Evolutionary conservation across 2,888 invertebrate genomes (phyloP), one percentile per base, ranked within the genome.

Genomic region (Pimpla rufipes): DNA sequence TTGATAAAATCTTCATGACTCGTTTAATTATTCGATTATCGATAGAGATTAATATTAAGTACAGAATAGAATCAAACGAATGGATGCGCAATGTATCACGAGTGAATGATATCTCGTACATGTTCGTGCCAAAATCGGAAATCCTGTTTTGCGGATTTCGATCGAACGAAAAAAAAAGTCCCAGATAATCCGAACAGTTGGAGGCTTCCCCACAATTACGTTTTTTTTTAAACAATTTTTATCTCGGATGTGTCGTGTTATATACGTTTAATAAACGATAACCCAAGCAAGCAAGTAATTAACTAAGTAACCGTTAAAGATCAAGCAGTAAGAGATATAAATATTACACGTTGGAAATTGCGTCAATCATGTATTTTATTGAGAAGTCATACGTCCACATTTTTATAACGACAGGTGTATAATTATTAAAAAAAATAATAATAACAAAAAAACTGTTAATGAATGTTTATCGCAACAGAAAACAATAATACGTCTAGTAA

Each of bases 181-280:
- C 16, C 35, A n/a, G 37, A 8, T 8, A 37, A 8, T 10, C 16
- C 37, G 59, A 18, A n/a, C 7, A 16, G 18, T 18, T 8, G 4
- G 37, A 40, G 5, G n/a, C 4, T 62, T 18, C n/a, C 6, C 59
- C 52, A 21, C 4, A 55, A 55, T 23, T 23, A 0, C 0, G 2
- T 23, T 55, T 62, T 35, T 40, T 62, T 62, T 37, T 16, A n/a
- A n/a, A 16, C 6, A 85, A 87, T 87, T 89, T 90, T 89, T 90
- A 88, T 86, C 84, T 87, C n/a, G 37, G 4, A 21, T 8, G 55
- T 23, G 23, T 11, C 55, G 55, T 23, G 55, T 55, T 23, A 10
- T 52, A 21, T 52, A 21, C 18, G 2, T n/a, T 42, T 29, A 29
- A 70, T 62, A 78, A 59, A 35, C 50, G 37, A 52, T 35, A 50